Evolutionary conservation across 1,140 invertebrate species (phyloP), one percentile per base, ranked within the genome.

Genomic region (Leptinotarsa lineolata): DNA sequence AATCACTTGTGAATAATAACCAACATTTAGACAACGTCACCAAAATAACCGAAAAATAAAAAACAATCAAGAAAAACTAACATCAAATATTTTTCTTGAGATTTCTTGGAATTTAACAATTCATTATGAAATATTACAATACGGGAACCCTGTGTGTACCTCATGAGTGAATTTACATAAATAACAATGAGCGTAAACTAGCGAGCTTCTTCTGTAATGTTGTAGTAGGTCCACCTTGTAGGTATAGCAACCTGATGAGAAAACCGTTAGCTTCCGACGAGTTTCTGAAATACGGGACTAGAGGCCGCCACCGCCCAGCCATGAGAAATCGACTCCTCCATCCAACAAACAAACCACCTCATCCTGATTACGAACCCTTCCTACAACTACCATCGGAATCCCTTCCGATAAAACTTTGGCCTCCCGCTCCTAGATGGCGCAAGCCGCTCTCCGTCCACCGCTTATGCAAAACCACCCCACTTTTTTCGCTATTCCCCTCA

Each of bases 401-500:
- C 0, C n/a, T 16, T 3, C n/a, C n/a, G 67, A 70, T 75, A 67
- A 11, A 45, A 68, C 12, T 68, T 68, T 4, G 11, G 4, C 66
- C 16, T 20, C 4, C 6, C 13, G 15, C 20, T 13, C n/a, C 11
- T 22, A 69, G 68, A 59, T 69, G 68, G 46, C 68, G 46, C 15
- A 3, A 69, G 12, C 8, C 13, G n/a, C 30, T 11, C 21, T 59
- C 22, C 16, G 54, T 46, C 54, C 54, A 18, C 21, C 21, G 13
- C 46, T 13, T 2, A 21, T 11, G 11, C 30, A 59, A 69, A 69
- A 69, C 46, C 54, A 59, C 68, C 68, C 68, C 46, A 58, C 48
- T 69, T 69, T 69, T 69, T 58, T 59, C 54, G 21, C 21, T 59
- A 22, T 69, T 59, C 68, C 68, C 68, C 54, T 59, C 54, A 54